phyloP scores from a whole-genome alignment of 2,797 vertebrate species.

The Enteromius argenteus region DNA sequence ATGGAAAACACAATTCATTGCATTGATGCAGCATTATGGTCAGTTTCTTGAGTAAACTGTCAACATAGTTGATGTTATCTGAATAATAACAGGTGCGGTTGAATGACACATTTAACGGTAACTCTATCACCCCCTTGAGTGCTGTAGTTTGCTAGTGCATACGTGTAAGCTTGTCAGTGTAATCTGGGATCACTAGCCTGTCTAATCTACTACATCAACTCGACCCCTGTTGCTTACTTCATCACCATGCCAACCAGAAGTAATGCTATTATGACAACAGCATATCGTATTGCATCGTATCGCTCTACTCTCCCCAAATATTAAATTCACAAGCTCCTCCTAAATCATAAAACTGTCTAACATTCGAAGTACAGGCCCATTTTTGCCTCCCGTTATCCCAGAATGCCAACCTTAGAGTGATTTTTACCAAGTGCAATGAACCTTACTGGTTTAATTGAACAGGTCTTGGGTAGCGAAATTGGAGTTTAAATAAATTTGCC shows the following conservation, averaged over 20 bases:
- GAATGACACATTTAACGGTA: neutral
- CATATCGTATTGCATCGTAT: neutral
- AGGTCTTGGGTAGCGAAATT: slow-evolving; percentile 68
- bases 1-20: too few species aligned
- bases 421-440: slow-evolving; percentile 49
- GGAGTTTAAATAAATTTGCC: slow-evolving; percentile 60
- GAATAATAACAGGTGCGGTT: slow-evolving; percentile 1
- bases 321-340: neutral
- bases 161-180: slow-evolving; percentile 25
- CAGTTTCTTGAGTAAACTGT: neutral
- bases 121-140: neutral
- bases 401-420: slow-evolving; percentile 34
- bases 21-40: neutral
- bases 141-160: slow-evolving; percentile 6
- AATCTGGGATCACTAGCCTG: slow-evolving; percentile 52
- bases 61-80: neutral
- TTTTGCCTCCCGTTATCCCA: slow-evolving; percentile 29
- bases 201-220: slow-evolving; percentile 48
- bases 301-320: neutral
- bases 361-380: neutral
- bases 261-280: slow-evolving; percentile 32
- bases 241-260: slow-evolving; percentile 31
- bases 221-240: slow-evolving; percentile 22
- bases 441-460: slow-evolving; percentile 74
- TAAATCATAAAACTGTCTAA: neutral